phyloP scores from a whole-genome alignment of 2,113 vertebrate species.

The Noctilio leporinus region DNA sequence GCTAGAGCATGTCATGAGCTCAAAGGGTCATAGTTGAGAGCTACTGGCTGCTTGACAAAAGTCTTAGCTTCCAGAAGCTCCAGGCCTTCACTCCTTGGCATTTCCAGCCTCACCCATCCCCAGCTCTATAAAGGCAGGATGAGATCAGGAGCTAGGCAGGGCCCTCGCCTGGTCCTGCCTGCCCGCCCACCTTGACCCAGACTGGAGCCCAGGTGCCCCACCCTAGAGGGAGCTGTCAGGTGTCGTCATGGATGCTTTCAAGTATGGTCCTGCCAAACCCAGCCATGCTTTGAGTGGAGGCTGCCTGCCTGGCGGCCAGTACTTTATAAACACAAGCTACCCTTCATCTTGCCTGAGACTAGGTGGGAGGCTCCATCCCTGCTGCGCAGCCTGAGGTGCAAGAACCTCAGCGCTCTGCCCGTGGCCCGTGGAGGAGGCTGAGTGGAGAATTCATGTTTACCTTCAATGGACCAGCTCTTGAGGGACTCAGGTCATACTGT shows the following conservation, averaged over 20 bases:
- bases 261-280: not conserved
- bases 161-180: not conserved
- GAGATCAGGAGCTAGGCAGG: constrained; percentile 43
- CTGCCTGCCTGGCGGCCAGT: not conserved
- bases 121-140: not conserved
- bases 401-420: not conserved
- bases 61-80: not conserved
- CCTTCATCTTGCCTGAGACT: constrained; percentile 13
- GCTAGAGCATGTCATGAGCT: not conserved
- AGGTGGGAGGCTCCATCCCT: not conserved
- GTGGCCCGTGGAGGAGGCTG: not conserved
- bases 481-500: not conserved
- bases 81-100: not conserved
- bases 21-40: not conserved
- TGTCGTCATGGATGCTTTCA: constrained; percentile 42
- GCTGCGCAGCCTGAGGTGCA: not conserved
- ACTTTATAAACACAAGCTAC: constrained; percentile 16
- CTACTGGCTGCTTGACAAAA: too few relatives aligned
- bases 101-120: not conserved
- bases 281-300: constrained; percentile 15
- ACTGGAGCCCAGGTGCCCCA: not conserved
- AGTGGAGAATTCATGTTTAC: not conserved
- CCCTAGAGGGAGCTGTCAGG: not conserved
- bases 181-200: constrained; percentile 12
- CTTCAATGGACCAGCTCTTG: not conserved